Evolutionary conservation across 35 echinoderm and acorn worm genomes (phyloP).

Genomic region (Chiridota heheva): DNA sequence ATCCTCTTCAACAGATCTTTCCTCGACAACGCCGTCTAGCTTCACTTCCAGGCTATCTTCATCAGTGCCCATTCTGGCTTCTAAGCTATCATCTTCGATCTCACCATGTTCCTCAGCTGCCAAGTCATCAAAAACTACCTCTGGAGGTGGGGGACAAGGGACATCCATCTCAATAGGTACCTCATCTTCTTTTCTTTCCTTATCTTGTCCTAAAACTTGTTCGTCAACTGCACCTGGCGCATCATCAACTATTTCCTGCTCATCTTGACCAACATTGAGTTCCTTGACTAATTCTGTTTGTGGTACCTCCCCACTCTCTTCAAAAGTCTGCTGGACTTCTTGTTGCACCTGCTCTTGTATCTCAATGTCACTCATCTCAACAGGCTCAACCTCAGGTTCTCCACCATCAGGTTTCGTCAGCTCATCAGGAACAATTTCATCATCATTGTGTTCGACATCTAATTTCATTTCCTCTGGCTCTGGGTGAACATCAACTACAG

Average conservation of each 20-base stretch:
- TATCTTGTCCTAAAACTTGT: not conserved
- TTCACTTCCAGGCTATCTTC: conserved; percentile 46
- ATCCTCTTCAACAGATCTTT: conserved; percentile 28
- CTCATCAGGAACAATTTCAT: not conserved
- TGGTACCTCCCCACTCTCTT: not conserved
- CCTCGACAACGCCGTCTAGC: conserved; percentile 24
- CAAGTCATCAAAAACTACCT: conserved; percentile 45
- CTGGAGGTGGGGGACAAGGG: conserved; percentile 8
- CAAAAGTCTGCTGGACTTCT: no score
- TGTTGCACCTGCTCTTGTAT: not conserved
- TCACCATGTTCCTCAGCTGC: not conserved
- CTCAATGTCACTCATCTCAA: not conserved
- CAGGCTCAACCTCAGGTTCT: not conserved
- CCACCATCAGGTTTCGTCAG: not conserved
- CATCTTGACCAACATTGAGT: not conserved
- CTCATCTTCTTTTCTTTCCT: not conserved
- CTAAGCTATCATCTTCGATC: conserved; percentile 34
- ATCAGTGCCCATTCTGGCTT: conserved; percentile 20
- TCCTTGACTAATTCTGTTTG: not conserved
- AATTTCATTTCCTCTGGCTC: conserved; percentile 7
- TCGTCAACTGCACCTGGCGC: not conserved
- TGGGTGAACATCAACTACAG: not conserved
- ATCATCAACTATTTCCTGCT: not conserved
- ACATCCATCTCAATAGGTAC: not conserved
- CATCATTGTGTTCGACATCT: not conserved